A percentile compares a stretch with the other conserved stretches of the same genome.
These are phyloP conservation scores for Drosophila tristis DNA, from an alignment of 1,140 invertebrate genomes.

Conservation along the genomic window DNA sequence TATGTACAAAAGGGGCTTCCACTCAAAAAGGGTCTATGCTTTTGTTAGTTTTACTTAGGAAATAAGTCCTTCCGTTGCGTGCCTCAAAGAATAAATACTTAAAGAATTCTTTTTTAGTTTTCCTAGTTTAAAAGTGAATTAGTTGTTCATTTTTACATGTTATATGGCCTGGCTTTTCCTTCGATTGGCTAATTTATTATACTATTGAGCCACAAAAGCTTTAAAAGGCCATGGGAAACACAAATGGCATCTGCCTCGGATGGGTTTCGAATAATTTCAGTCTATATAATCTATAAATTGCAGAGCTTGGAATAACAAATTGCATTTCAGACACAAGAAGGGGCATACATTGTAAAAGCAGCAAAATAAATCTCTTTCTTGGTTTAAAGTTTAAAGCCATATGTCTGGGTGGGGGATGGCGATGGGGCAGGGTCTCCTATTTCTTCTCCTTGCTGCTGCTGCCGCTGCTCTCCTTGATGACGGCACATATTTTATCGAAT, in stretches of 20 bases:
- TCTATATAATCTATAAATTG: slow-evolving; percentile 53
- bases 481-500: slow-evolving; percentile 84
- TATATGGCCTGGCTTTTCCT: too few species aligned
- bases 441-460: slow-evolving; percentile 6
- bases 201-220: slow-evolving; percentile 13
- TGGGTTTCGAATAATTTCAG: slow-evolving; percentile 42
- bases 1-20: not conserved
- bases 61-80: not conserved
- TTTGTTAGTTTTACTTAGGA: slow-evolving; percentile 13
- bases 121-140: too few species aligned
- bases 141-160: too few species aligned
- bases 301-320: slow-evolving; percentile 54
- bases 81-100: not conserved
- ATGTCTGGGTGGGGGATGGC: not conserved
- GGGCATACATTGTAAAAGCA: slow-evolving; percentile 27
- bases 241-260: slow-evolving; percentile 14
- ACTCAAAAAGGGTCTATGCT: slow-evolving; percentile 17
- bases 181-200: too few species aligned
- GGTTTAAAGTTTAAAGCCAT: slow-evolving; percentile 24
- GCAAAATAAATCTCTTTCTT: slow-evolving; percentile 45
- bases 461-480: slow-evolving; percentile 62
- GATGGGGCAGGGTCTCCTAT: not conserved
- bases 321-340: slow-evolving; percentile 45
- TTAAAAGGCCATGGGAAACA: slow-evolving; percentile 11
- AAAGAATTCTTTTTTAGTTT: too few species aligned